Conservation (phyloP, 2,797 vertebrate genomes). For the Typhlichthys eigenmanni region DNA sequence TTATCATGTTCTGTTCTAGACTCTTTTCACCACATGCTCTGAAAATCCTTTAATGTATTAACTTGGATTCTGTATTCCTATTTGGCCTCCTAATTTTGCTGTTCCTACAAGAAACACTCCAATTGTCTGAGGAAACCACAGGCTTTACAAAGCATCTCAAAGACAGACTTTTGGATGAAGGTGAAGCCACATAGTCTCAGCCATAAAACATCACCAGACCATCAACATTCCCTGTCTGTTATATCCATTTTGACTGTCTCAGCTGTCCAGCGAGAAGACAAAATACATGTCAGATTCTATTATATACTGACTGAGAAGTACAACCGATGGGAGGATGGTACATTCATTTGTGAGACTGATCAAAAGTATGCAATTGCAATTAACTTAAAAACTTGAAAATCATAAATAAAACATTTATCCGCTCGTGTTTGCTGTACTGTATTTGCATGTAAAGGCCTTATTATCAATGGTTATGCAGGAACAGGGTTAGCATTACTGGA, state of each 20-base stretch:
- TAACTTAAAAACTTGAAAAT: neutral
- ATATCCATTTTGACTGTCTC: slow-evolving; percentile 16
- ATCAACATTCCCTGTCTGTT: slow-evolving; percentile 52
- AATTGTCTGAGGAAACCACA: slow-evolving; percentile 15
- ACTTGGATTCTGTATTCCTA: slow-evolving; percentile 9
- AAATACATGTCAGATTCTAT: slow-evolving; percentile 25
- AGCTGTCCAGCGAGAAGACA: slow-evolving; percentile 9
- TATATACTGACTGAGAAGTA: neutral
- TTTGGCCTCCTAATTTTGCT: slow-evolving; percentile 1
- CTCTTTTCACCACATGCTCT: neutral
- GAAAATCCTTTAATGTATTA: slow-evolving; percentile 29
- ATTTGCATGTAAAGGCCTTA: no score
- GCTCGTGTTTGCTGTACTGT: no score
- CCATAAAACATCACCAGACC: slow-evolving; percentile 55
- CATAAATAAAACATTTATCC: no score
- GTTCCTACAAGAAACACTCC: slow-evolving; percentile 28
- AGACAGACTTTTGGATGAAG: slow-evolving; percentile 40
- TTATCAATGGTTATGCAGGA: neutral
- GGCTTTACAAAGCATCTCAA: slow-evolving; percentile 25
- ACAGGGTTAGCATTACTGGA: neutral
- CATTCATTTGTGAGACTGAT: neutral
- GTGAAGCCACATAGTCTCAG: slow-evolving; percentile 38
- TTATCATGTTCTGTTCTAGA: slow-evolving; percentile 3
- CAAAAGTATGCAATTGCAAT: neutral
- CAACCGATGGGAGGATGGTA: neutral